These are phyloP conservation scores for Dunckerocampus dactyliophorus DNA, from an alignment of 2,113 vertebrate genomes.

Conservation along the genomic window DNA sequence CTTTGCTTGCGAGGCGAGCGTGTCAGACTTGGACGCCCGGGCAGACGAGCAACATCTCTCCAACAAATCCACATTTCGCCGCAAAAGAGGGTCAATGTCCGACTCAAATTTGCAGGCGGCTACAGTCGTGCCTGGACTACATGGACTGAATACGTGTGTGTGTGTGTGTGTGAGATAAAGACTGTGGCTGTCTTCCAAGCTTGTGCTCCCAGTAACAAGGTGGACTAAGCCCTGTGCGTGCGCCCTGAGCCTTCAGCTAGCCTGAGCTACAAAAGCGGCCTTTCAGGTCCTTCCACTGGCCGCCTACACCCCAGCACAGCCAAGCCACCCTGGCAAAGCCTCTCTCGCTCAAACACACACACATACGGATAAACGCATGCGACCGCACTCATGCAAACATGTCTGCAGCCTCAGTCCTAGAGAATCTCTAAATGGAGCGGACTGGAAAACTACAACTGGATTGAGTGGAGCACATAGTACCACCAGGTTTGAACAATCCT, in stretches of 20 bases:
- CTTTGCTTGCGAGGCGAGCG: constrained; percentile 21
- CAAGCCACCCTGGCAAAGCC: constrained; percentile 46
- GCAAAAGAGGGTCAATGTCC: constrained; percentile 29
- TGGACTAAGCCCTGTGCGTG: constrained; percentile 65
- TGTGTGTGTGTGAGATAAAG: constrained; percentile 30
- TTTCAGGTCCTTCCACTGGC: constrained; percentile 58
- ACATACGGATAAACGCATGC: constrained; percentile 23
- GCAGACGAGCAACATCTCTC: constrained; percentile 11
- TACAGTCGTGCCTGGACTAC: constrained; percentile 22
- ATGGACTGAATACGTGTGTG: constrained; percentile 20
- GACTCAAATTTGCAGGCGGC: constrained; percentile 41
- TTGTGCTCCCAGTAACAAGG: constrained; percentile 49
- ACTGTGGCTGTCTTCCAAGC: constrained; percentile 34
- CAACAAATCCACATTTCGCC: constrained; percentile 36
- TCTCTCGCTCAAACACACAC: constrained; percentile 17
- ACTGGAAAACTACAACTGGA: neutral
- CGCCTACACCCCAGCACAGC: constrained; percentile 46
- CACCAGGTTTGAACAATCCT: neutral
- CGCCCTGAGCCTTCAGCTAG: constrained; percentile 50
- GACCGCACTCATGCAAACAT: constrained; percentile 15
- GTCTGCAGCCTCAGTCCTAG: neutral
- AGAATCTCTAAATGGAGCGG: neutral
- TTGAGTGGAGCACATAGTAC: neutral
- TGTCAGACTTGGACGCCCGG: constrained; percentile 12
- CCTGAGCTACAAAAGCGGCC: constrained; percentile 61